Base-by-base conservation (phyloP, 2,797 vertebrate genomes). In the Lophotriccus pileatus region DNA sequence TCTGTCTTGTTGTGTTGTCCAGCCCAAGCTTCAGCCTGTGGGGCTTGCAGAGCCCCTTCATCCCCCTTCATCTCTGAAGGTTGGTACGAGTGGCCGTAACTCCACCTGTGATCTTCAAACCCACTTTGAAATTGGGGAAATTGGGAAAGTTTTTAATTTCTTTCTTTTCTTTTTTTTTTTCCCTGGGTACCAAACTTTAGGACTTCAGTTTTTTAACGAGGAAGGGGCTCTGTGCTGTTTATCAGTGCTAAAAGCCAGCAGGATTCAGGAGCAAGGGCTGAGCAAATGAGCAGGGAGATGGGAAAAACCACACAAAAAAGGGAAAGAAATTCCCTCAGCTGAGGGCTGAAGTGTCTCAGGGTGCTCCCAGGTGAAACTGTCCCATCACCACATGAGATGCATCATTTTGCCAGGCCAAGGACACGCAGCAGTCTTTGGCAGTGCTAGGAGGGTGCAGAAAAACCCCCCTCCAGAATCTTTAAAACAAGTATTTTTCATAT, bases 31-130 rank as follows among this genome's bases (percentile, higher is more conserved):
- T 25, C 25, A 14, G 68, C n/a, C 59, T 10, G 1, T 8, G 21
- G 17, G 34, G 7, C 30, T 49, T 24, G 19, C 17, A n/a, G 52
- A 50, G 19, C 44, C 2, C 3, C 8, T 37, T 28, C 27, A 7
- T n/a, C 23, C 32, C 19, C 17, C n/a, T 19, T 36, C 1, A 1
- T 20, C 19, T 60, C n/a, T 1, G 41, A 24, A 44, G n/a, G 32
- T 53, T 9, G 39, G 41, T 32, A 43, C 19, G 56, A 78, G 59
- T 49, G 16, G 36, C 18, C 28, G 30, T 30, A 60, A 81, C 52
- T 92, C 67, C 46, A 32, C 52, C 23, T n/a, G 62, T 76, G 78
- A 93, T 83, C 84, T 92, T 92, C 89, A 89, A 89, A 96, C 75
- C 28, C 2, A 0, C 64, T 93, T 94, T 93, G 41, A 44, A 63